A percentile compares a stretch with the other conserved stretches of the same genome.
phyloP scores from a whole-genome alignment of 2,888 invertebrate genomes.

The Macaria notata region DNA sequence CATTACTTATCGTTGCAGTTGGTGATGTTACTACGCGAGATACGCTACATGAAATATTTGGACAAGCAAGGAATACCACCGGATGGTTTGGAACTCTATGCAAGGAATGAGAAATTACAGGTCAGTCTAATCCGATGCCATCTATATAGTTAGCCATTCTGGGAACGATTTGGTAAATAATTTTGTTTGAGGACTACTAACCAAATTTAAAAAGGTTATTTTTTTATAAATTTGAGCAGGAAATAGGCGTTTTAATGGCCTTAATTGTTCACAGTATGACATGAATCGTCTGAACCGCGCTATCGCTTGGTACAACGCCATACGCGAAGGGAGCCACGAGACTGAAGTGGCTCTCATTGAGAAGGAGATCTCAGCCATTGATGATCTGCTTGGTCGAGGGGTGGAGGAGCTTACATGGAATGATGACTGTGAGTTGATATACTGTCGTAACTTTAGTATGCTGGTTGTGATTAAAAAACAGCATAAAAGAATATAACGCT shows the following conservation, averaged over 20 bases:
- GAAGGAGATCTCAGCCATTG: slow-evolving; percentile 89
- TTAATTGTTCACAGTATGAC: slow-evolving; percentile 61
- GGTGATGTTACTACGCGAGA: slow-evolving; percentile 89
- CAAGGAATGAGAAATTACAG: slow-evolving; percentile 86
- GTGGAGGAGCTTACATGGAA: slow-evolving; percentile 90
- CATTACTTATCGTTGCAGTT: slow-evolving; percentile 68
- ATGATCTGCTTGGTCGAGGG: slow-evolving; percentile 85
- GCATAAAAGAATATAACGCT: no score
- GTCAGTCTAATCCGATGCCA: slow-evolving; percentile 43
- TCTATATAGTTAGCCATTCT: no score
- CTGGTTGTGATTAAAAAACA: no score
- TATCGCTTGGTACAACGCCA: slow-evolving; percentile 92
- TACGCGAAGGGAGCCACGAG: slow-evolving; percentile 86
- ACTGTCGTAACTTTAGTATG: no score
- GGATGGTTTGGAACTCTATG: slow-evolving; percentile 85
- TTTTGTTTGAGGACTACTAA: no score
- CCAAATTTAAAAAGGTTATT: no score
- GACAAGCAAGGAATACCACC: slow-evolving; percentile 84
- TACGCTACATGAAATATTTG: slow-evolving; percentile 88
- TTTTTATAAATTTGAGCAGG: no score
- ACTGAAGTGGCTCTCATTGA: slow-evolving; percentile 90
- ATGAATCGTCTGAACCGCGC: slow-evolving; percentile 83
- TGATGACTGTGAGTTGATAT: slow-evolving; percentile 84
- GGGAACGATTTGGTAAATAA: no score
- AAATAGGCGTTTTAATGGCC: no score